Evolutionary conservation across 2,888 invertebrate species (phyloP).

Genomic region (Ryuthela nishihirai): DNA sequence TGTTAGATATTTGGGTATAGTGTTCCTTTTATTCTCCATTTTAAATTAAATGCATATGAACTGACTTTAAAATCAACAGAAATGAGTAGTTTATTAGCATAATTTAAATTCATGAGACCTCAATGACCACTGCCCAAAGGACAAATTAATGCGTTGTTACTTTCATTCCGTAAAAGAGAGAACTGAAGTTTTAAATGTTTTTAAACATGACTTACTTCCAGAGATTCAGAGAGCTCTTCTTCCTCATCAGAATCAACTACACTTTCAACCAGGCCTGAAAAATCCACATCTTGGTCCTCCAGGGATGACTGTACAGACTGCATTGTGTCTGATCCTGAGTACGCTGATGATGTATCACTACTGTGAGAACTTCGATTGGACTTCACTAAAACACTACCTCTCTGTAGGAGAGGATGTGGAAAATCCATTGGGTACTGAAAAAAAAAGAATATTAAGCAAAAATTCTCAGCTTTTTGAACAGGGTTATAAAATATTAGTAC

Average conservation of each 20-base stretch:
- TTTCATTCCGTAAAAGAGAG: no score
- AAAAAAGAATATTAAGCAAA: background rate
- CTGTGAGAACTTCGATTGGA: slow-evolving; percentile 77
- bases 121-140: no score
- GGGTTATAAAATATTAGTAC: no score
- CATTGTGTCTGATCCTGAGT: slow-evolving; percentile 95
- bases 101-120: no score
- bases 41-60: no score
- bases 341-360: slow-evolving; percentile 93
- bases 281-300: slow-evolving; percentile 72
- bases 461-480: background rate
- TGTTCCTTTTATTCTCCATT: no score
- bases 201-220: slow-evolving; percentile 42
- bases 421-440: slow-evolving; percentile 33
- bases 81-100: no score
- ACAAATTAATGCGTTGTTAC: no score
- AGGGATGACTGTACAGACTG: slow-evolving; percentile 69
- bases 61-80: no score
- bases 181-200: background rate
- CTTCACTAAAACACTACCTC: slow-evolving; percentile 65
- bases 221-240: slow-evolving; percentile 75
- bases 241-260: slow-evolving; percentile 95
- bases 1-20: no score
- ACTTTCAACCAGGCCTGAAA: slow-evolving; percentile 90
- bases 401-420: slow-evolving; percentile 34